Conservation (phyloP, 1,140 invertebrate genomes). For the Zaprionus camerounensis region DNA sequence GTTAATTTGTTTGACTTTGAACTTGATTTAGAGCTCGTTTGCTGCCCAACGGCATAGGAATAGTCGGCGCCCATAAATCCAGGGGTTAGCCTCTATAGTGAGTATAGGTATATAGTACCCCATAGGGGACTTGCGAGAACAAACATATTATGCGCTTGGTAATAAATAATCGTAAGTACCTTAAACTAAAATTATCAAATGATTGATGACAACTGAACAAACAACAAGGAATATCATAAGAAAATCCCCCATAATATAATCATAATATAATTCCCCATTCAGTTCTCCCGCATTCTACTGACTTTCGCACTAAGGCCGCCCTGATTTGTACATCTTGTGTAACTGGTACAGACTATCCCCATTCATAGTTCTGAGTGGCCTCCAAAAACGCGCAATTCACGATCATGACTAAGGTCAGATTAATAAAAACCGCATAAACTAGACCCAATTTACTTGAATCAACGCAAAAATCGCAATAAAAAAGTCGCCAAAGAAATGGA, state of each 20-base stretch:
- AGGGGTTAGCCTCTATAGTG: neutral
- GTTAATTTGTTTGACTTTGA: slow-evolving; percentile 82
- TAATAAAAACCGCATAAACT: slow-evolving; percentile 80
- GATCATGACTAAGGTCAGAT: slow-evolving; percentile 80
- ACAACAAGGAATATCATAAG: neutral
- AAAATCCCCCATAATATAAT: neutral
- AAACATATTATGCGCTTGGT: slow-evolving; percentile 6
- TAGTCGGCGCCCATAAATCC: slow-evolving; percentile 39
- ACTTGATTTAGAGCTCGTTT: slow-evolving; percentile 80
- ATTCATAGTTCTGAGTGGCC: slow-evolving; percentile 57
- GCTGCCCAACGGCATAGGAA: slow-evolving; percentile 40
- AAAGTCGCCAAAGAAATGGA: slow-evolving; percentile 53
- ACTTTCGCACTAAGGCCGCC: neutral
- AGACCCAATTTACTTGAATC: slow-evolving; percentile 70
- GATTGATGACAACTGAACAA: slow-evolving; percentile 10
- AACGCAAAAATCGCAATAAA: slow-evolving; percentile 30
- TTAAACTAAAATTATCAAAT: neutral
- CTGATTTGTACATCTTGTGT: slow-evolving; percentile 8
- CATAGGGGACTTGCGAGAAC: slow-evolving; percentile 1
- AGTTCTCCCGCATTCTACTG: neutral
- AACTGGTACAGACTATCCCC: slow-evolving; percentile 54
- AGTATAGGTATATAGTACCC: slow-evolving; percentile 3
- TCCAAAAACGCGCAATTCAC: slow-evolving; percentile 62
- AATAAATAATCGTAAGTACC: slow-evolving; percentile 2
- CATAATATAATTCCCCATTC: neutral